phyloP scores from a whole-genome alignment of 2,888 invertebrate species.

The Nomada hirtipes region DNA sequence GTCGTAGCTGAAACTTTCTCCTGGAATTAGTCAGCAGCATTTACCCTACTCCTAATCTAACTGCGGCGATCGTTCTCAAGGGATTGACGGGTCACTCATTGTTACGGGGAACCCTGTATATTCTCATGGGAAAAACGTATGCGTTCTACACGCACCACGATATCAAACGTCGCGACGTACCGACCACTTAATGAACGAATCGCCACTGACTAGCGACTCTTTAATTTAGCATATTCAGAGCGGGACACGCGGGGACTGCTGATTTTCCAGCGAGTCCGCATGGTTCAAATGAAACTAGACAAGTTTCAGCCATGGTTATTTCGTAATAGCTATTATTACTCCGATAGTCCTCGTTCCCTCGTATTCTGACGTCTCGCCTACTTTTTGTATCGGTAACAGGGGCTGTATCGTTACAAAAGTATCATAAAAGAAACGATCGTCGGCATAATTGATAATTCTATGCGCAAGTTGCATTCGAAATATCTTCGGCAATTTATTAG shows the following conservation, averaged over 20 bases:
- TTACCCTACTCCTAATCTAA: slow-evolving; percentile 37
- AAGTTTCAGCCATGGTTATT: slow-evolving; percentile 37
- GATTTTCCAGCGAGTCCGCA: slow-evolving; percentile 35
- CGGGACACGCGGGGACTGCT: background rate
- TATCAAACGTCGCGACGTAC: slow-evolving; percentile 24
- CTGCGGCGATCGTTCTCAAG: slow-evolving; percentile 47
- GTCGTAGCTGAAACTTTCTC: slow-evolving; percentile 42
- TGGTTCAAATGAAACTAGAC: slow-evolving; percentile 16
- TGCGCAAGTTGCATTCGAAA: background rate
- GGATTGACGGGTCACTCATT: slow-evolving; percentile 39
- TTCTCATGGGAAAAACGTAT: slow-evolving; percentile 29
- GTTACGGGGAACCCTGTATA: slow-evolving; percentile 11
- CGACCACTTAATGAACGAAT: background rate
- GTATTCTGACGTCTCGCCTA: slow-evolving; percentile 41
- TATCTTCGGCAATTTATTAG: background rate
- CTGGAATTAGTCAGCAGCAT: slow-evolving; percentile 47
- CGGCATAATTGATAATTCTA: background rate
- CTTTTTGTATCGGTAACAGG: slow-evolving; percentile 8
- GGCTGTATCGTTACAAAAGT: background rate
- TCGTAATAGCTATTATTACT: slow-evolving; percentile 46
- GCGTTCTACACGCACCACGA: background rate
- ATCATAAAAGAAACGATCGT: background rate
- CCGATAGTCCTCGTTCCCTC: slow-evolving; percentile 35
- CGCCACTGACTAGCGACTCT: background rate
- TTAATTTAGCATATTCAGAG: slow-evolving; percentile 35